Percentiles rank a stretch among this genome's conserved stretches.
Evolutionary conservation across 2,113 vertebrate genomes (phyloP).

Genomic region (Phocoena phocoena): DNA sequence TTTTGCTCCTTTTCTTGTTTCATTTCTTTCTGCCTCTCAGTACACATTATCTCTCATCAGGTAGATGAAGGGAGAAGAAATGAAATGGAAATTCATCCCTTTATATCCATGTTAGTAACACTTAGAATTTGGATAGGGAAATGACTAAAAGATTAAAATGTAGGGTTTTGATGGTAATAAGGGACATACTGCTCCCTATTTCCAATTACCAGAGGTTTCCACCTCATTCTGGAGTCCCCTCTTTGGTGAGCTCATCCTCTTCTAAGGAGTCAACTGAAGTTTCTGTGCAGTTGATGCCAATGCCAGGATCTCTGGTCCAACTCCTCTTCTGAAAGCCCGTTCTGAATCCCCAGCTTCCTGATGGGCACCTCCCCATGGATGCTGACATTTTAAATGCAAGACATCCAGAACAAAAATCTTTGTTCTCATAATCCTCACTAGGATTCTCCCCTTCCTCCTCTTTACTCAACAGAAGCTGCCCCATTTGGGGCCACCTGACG

Average conservation of each 20-base stretch:
- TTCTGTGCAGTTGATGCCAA: background rate
- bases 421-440: background rate
- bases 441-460: background rate
- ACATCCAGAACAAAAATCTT: background rate
- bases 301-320: background rate
- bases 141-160: background rate
- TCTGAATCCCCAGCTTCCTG: background rate
- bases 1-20: background rate
- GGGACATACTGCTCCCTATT: background rate
- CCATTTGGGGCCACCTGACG: background rate
- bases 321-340: background rate
- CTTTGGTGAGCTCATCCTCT: background rate
- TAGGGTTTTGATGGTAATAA: background rate
- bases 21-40: background rate
- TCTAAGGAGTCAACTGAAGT: background rate
- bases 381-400: background rate
- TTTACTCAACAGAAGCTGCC: background rate
- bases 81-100: background rate
- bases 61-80: constrained; percentile 34
- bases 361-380: background rate
- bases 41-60: background rate
- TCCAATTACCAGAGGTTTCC: background rate
- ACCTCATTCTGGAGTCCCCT: background rate
- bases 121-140: constrained; percentile 25
- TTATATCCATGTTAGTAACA: constrained; percentile 24